Conservation (phyloP, 2,888 invertebrate genomes). For the Leucoma salicis region DNA sequence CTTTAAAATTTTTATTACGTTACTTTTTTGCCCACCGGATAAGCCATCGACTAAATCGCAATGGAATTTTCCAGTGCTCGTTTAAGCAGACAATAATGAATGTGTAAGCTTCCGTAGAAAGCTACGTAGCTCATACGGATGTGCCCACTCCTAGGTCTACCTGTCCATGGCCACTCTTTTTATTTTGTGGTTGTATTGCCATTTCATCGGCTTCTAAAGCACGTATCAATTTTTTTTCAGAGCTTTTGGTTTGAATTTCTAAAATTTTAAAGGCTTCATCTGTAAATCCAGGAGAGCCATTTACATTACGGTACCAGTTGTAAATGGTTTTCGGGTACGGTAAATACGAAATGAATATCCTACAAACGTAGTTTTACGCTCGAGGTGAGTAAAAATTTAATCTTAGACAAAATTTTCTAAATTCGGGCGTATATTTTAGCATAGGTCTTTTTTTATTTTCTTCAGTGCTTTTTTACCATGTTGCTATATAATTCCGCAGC, state of each 20-base stretch:
- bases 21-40: conserved; percentile 3
- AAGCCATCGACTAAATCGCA: conserved; percentile 9
- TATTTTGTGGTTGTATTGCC: conserved; percentile 14
- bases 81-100: conserved; percentile 8
- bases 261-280: conserved; percentile 19
- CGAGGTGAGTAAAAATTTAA: conserved; percentile 22
- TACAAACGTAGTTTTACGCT: conserved; percentile 20
- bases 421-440: conserved; percentile 10
- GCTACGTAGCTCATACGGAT: not conserved
- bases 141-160: conserved; percentile 9
- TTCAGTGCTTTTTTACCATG: too few species aligned
- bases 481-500: too few species aligned
- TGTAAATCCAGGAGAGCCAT: conserved; percentile 25
- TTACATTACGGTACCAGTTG: conserved; percentile 20
- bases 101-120: conserved; percentile 11
- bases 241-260: conserved; percentile 8
- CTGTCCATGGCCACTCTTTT: conserved; percentile 8
- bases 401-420: conserved; percentile 27
- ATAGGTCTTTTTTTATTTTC: too few species aligned
- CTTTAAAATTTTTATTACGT: too few species aligned
- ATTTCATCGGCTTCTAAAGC: conserved; percentile 17
- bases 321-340: conserved; percentile 26
- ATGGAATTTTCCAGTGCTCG: conserved; percentile 14
- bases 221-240: conserved; percentile 13
- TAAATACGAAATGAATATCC: conserved; percentile 7